Evolutionary conservation across 2,113 vertebrate species (phyloP).

Genomic region (Thryonomys swinderianus): DNA sequence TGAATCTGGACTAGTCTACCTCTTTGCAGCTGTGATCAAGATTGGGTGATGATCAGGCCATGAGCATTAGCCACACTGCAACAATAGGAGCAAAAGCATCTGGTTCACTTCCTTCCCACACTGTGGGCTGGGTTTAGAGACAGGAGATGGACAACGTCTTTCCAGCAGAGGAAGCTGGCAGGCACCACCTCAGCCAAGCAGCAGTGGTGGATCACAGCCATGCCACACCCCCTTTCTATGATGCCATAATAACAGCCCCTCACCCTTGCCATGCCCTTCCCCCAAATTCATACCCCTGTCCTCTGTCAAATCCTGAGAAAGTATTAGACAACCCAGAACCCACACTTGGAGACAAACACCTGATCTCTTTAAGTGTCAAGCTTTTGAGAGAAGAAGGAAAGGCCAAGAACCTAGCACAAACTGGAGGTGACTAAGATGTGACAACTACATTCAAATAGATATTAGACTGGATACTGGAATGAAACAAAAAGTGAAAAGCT

Average conservation of each 20-base stretch:
- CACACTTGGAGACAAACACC: neutral
- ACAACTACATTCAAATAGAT: neutral
- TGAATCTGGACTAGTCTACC: neutral
- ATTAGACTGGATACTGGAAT: too few relatives aligned
- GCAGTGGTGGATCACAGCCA: neutral
- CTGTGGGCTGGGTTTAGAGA: neutral
- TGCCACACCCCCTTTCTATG: neutral
- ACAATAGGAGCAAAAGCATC: neutral
- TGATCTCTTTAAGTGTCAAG: neutral
- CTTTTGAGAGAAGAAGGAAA: neutral
- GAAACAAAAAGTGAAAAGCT: neutral
- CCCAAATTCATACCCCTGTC: neutral
- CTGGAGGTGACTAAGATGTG: neutral
- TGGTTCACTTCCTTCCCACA: neutral
- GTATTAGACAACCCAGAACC: neutral
- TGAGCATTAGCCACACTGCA: neutral
- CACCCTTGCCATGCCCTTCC: neutral
- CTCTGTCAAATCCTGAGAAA: neutral
- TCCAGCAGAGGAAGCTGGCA: neutral
- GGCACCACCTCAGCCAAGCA: neutral
- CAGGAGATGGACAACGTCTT: neutral
- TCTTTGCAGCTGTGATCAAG: neutral
- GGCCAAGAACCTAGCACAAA: neutral
- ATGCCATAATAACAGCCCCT: neutral
- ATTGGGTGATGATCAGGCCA: neutral